These are phyloP conservation scores for Gastracanthus pulcherrimus DNA, from an alignment of 2,888 invertebrate genomes.

Conservation along the genomic window DNA sequence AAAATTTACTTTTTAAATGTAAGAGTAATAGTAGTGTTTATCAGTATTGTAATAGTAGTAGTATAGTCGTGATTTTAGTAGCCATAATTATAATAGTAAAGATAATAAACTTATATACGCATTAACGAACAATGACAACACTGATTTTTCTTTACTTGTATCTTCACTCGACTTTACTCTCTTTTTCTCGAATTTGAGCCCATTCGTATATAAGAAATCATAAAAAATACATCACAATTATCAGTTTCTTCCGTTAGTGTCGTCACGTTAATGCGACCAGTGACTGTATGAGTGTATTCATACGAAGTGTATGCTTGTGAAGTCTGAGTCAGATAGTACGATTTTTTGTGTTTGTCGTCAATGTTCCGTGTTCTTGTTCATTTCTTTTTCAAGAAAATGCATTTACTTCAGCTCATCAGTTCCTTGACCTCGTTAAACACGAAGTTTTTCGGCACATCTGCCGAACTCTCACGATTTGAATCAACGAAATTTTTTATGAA, in stretches of 20 bases:
- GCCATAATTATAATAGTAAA: constrained; percentile 57
- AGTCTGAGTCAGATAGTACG: constrained; percentile 20
- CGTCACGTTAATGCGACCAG: constrained; percentile 25
- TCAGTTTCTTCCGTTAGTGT: constrained; percentile 21
- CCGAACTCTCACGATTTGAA: constrained; percentile 75
- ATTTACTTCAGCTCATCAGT: constrained; percentile 9
- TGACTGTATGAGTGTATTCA: constrained; percentile 26
- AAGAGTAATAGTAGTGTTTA: constrained; percentile 14
- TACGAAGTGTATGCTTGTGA: constrained; percentile 16
- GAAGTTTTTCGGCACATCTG: constrained; percentile 43
- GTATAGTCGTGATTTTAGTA: constrained; percentile 47
- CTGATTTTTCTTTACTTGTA: constrained; percentile 44
- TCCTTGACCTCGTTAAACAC: constrained; percentile 12
- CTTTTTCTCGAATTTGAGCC: constrained; percentile 21
- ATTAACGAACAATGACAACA: constrained; percentile 66
- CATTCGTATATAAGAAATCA: constrained; percentile 54
- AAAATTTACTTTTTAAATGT: constrained; percentile 35
- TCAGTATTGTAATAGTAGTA: constrained; percentile 27
- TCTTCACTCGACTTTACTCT: constrained; percentile 5
- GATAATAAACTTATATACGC: constrained; percentile 63
- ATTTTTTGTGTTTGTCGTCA: constrained; percentile 9
- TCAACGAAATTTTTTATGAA: constrained; percentile 55
- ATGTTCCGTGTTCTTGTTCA: neutral
- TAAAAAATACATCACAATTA: constrained; percentile 63
- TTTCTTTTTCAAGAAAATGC: constrained; percentile 23